Conservation (phyloP, 2,113 vertebrate genomes). For the Aix galericulata region DNA sequence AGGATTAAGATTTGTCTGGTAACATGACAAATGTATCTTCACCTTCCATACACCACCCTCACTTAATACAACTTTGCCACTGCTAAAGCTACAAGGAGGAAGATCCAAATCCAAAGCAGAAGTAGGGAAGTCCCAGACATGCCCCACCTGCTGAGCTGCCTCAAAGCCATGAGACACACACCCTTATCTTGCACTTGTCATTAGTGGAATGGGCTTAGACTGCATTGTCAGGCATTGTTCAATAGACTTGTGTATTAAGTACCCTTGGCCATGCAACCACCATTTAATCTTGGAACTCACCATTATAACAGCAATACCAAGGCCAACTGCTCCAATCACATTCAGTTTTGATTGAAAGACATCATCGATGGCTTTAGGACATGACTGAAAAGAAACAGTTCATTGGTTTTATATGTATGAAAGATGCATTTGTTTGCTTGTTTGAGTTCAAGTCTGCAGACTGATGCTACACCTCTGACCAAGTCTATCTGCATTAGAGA, state of each 20-base stretch:
- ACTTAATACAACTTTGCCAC: not conserved
- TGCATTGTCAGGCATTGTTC: not conserved
- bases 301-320: conserved; percentile 88
- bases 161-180: not conserved
- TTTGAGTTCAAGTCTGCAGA: not conserved
- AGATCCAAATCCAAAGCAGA: not conserved
- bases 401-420: not conserved
- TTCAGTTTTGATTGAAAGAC: conserved; percentile 89
- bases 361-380: conserved; percentile 81
- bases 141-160: not conserved
- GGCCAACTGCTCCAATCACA: conserved; percentile 88
- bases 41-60: no score
- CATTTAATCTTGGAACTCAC: conserved; percentile 71
- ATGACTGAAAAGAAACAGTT: conserved; percentile 77
- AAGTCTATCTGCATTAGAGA: not conserved
- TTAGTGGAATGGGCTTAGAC: not conserved
- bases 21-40: not conserved
- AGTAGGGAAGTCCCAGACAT: not conserved
- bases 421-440: not conserved
- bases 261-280: not conserved
- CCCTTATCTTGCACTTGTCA: not conserved
- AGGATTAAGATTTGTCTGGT: not conserved
- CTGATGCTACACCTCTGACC: not conserved
- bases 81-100: not conserved
- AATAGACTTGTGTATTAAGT: not conserved